Base-by-base conservation (phyloP, 2,888 invertebrate genomes). In the Gerris lacustris region DNA sequence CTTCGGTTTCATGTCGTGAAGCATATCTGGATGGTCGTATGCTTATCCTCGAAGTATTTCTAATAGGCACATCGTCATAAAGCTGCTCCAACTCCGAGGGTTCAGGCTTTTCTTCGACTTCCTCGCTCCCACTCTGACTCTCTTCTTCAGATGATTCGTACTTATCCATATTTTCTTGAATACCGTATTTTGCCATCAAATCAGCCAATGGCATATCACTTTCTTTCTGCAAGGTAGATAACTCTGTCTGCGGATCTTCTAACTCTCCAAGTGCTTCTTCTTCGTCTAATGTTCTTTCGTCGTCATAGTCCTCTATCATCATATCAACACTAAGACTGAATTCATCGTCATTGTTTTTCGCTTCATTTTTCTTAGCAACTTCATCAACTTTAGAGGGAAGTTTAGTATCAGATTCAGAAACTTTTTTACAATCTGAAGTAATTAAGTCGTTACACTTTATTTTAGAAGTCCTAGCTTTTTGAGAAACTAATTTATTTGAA, bases 261-360 rank as follows among this genome's bases (percentile, higher is more conserved):
- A 90, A 88, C 77, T 92, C 92, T 76, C 94, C 94, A 80, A 96
- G 82, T 68, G 94, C 94, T 85, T 97, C 97, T 84, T 97, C 96
- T 83, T 97, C 96, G 80, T 96, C 96, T 80, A 97, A 81, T 73
- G 96, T 97, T 80, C 92, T 87, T 80, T 97, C 97, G 84, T 97
- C 96, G 82, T 97, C 97, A 82, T 93, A 96, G 82, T 96, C 96
- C 86, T 96, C 92, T 75, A 96, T 91, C 86, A 96, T 89, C 94
- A 96, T 94, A 82, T 96, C 96, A 80, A 74, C 72, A 63, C 73
- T 88, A 74, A 96, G 95, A 82, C 95, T 95, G 84, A 96, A 95
- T 78, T 90, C 80, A 77, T 82, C 84, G 79, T 84, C 84, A 78
- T 83, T 82, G 75, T 81, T 81, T 73, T 79, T 44, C n/a, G 31